Base-by-base conservation (phyloP, 2,113 vertebrate species). In the Otolemur garnettii region DNA sequence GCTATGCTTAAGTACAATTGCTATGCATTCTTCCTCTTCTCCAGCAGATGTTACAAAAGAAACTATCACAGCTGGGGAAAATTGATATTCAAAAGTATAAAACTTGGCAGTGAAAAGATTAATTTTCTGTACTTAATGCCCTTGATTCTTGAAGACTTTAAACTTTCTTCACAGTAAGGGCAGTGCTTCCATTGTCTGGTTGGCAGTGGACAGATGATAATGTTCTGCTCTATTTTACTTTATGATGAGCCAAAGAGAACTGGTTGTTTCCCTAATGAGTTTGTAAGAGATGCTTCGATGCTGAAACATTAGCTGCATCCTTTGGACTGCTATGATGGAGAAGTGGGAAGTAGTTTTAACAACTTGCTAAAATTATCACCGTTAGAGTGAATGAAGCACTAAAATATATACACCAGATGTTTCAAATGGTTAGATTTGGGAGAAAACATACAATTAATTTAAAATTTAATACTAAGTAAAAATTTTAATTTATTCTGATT, bases 31-130 rank as follows among this genome's bases (percentile, higher is more conserved):
- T 66, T 93, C 1, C 1, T 79, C 9, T 93, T 97, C 93, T 87
- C 93, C 74, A 93, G 91, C 98, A 98, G 97, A 98, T 98, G 97
- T 97, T 97, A 94, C 78, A 90, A 78, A 90, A 28, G 18, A 57
- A 87, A 50, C 68, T 95, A 59, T 96, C 98, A 98, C 86, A 90
- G n/a, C 62, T 97, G 93, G 97, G 94, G 88, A 96, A 98, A 98
- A 96, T 95, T 90, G 84, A 93, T 98, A 94, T 95, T 91, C 57
- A 57, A 90, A 87, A 95, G 90, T 95, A 88, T 57, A 68, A 95
- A 96, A 85, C 87, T 95, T 96, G 93, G 96, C 96, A 97, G 95
- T 83, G 83, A 91, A 92, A 92, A 98, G 96, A 98, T 98, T 98
- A 98, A 92, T 94, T 93, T 96, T 87, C 90, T 95, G 66, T 89